These are phyloP conservation scores for Stichopus horrens DNA, from an alignment of 53 echinoderm and acorn worm genomes.

Conservation along the genomic window DNA sequence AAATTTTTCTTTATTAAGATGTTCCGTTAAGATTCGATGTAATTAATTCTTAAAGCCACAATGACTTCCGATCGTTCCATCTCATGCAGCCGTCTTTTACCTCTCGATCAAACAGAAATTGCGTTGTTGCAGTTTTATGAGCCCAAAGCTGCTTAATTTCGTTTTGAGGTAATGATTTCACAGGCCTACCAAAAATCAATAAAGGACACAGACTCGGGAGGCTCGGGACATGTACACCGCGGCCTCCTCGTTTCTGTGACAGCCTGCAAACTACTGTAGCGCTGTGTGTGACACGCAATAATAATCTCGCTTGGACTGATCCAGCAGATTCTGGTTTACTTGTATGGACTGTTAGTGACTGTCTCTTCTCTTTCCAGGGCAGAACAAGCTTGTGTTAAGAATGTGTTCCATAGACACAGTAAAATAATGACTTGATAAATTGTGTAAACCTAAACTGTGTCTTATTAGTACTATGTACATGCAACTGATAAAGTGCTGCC, in stretches of 20 bases:
- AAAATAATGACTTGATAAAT: no score
- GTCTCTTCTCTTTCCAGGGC: no score
- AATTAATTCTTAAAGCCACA: slow-evolving; percentile 30
- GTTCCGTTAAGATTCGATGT: slow-evolving; percentile 17
- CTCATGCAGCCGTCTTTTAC: not conserved
- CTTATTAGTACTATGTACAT: no score
- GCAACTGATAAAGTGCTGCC: no score
- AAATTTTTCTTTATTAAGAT: slow-evolving; percentile 13
- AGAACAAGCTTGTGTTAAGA: no score
- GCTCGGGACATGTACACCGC: not conserved
- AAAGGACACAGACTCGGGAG: slow-evolving; percentile 19
- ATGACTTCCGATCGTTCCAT: not conserved
- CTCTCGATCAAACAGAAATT: not conserved
- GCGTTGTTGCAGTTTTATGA: not conserved
- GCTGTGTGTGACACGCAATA: no score
- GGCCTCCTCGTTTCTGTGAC: not conserved
- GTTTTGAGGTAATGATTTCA: slow-evolving; percentile 27
- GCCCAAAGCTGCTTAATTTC: slow-evolving; percentile 13
- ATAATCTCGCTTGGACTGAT: no score
- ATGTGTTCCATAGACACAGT: no score
- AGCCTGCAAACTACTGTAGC: no score
- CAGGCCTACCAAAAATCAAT: slow-evolving; percentile 18
- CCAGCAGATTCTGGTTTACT: no score
- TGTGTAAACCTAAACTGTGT: no score
- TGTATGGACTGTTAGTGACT: no score